A percentile compares a stretch with the other conserved stretches of the same genome.
Evolutionary conservation across 2,113 vertebrate genomes (phyloP).

Genomic region (Pangasianodon hypophthalmus): DNA sequence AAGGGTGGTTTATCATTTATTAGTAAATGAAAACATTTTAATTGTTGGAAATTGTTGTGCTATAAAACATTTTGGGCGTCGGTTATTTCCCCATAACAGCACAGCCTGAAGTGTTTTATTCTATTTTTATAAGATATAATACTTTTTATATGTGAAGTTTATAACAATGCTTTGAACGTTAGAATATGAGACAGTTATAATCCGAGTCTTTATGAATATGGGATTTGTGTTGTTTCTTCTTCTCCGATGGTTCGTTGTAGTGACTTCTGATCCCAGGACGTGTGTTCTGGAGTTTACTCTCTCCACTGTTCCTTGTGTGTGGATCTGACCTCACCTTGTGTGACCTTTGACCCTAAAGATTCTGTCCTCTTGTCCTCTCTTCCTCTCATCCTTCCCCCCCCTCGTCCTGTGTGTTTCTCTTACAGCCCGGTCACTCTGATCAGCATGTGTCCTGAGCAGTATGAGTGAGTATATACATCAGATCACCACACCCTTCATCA

Average conservation of each 20-base stretch:
- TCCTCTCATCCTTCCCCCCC: constrained; percentile 13
- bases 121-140: background rate
- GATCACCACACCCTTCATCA: constrained; percentile 49
- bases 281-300: background rate
- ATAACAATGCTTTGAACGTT: background rate
- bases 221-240: background rate
- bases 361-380: background rate
- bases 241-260: background rate
- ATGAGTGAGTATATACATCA: constrained; percentile 86
- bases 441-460: constrained; percentile 99
- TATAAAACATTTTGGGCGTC: background rate
- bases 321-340: constrained; percentile 25
- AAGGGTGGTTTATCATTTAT: background rate
- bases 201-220: background rate
- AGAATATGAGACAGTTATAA: background rate
- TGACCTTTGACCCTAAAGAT: constrained; percentile 45
- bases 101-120: background rate
- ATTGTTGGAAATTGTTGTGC: background rate
- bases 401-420: constrained; percentile 58
- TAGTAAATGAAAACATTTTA: background rate
- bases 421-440: constrained; percentile 97
- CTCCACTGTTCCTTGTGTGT: background rate
- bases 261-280: background rate
- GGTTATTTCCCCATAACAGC: background rate
- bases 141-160: background rate